Base-by-base conservation (phyloP, 2,797 vertebrate species). In the Xiphophorus birchmanni region DNA sequence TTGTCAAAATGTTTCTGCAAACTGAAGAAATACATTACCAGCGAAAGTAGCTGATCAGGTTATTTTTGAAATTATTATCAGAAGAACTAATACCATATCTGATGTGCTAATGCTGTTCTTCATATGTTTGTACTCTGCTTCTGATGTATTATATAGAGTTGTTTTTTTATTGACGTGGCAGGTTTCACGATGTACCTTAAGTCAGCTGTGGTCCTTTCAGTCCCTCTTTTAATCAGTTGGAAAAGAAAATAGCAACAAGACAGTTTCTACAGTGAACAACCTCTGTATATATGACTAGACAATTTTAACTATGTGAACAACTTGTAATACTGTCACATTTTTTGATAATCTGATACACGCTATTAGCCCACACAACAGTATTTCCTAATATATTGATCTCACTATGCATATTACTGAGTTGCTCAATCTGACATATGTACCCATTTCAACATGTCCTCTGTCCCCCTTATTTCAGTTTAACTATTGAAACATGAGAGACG, bases 401-500 rank as follows among this genome's bases (percentile, higher is more conserved):
- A 26, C n/a, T 26, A 47, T 45, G 29, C 32, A 26, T 65, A 45
- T 48, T 65, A 2, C 11, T 21, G 26, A 35, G 18, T 1, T 47
- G 45, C 47, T 17, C 32, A 32, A 76, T 21, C 11, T 9, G 32
- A 40, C 65, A 42, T n/a, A 26, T 40, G 42, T 6, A 40, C 44
- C 40, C 65, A 78, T 54, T 48, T 4, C 7, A 40, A 58, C 4
- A 3, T 40, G 60, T 40, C 13, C 72, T 29, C 63, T 23, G 45
- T 42, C 60, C 32, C 29, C 13, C n/a, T 4, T 15, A 17, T 60
- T 32, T 47, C 29, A 29, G 4, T 67, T 26, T 74, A 18, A 48
- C 73, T 84, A 63, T 72, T 73, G 72, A 85, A 80, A 81, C 42
- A 73, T 45, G 74, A 87, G 75, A 78, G 69, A 73, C 84, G 84